Base-by-base conservation (phyloP, 1,140 invertebrate genomes). In the Leptonema lineaticorne region DNA sequence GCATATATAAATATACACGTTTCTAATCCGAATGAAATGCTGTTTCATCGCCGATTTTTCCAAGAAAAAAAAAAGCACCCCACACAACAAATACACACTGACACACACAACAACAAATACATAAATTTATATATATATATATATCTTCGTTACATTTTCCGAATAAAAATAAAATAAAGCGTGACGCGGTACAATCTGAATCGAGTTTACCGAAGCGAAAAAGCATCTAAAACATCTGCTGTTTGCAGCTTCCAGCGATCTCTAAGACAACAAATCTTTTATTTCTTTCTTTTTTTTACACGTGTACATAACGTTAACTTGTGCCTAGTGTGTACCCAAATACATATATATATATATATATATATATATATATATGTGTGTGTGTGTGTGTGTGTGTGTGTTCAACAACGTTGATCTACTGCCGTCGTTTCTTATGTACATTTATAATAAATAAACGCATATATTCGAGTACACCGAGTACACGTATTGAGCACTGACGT, bases 151-250 rank as follows among this genome's bases (percentile, higher is more conserved):
- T 53, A 50, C 46, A 24, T 53, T 53, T 26, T 24, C 8, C 11
- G 11, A 53, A 53, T 24, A 53, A 24, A 53, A 53, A 53, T 53
- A 53, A 53, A 53, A 24, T 26, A 53, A 53, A 53, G 6, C 50
- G 50, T 53, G 50, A 53, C 50, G 50, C 50, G 14, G 50, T 53
- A 26, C 22, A 53, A 53, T 53, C 50, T 26, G 50, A 53, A 53
- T 53, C 50, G 50, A 53, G 50, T 53, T 53, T 53, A 53, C 50
- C 50, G 50, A 53, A 53, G 50, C 50, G 50, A 53, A 53, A 53
- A 53, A 53, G 50, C 50, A 53, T 53, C 50, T 53, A 53, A 53
- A 53, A 53, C 50, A 53, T 53, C 50, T 53, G 50, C 22, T 53
- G 50, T 53, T 53, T 53, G 50, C 50, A 53, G 22, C 50, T 53